Evolutionary conservation across 2,888 invertebrate genomes (phyloP), one percentile per base, ranked within the genome.

Genomic region (Chymomyza amoena): DNA sequence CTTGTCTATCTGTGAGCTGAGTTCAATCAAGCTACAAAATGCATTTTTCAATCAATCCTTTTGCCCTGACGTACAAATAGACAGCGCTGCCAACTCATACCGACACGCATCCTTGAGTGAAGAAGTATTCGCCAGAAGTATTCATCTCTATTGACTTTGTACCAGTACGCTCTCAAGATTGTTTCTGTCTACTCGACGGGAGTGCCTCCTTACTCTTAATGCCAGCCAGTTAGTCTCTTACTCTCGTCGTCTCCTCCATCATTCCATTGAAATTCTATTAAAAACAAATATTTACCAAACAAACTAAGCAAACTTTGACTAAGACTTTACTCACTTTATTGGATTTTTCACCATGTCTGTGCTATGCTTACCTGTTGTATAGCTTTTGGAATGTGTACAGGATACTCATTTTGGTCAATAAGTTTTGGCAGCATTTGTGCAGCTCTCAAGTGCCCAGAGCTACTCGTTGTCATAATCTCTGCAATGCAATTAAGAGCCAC

Each of bases 21-120:
- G 7, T 15, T 36, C n/a, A n/a, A 52, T 15, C 13, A 6, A 57
- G 45, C 28, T 59, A 39, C 73, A 64, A 67, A 74, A 64, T 69
- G 66, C 73, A 73, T 66, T 73, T 68, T 66, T 39, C 65, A 62
- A 68, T 69, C 73, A 69, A 51, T 54, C 25, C 63, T 28, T 52
- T 63, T 63, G 62, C 52, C 20, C 5, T 54, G 16, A 54, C 54
- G 54, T 18, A 9, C 18, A 54, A 54, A 45, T 45, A 45, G 39
- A 45, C 39, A 45, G 39, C 39, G 32, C 39, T 0, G 13, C 4
- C 39, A 45, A 3, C 39, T 39, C 13, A 39, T 13, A 13, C 39
- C 6, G 6, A 39, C 13, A 39, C 39, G 13, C 39, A 7, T 13
- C 10, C 39, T 13, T 39, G 10, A 13, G 13, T 39, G 13, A 13